Base-by-base conservation (phyloP, 2,113 vertebrate species). In the Urocolius indicus region DNA sequence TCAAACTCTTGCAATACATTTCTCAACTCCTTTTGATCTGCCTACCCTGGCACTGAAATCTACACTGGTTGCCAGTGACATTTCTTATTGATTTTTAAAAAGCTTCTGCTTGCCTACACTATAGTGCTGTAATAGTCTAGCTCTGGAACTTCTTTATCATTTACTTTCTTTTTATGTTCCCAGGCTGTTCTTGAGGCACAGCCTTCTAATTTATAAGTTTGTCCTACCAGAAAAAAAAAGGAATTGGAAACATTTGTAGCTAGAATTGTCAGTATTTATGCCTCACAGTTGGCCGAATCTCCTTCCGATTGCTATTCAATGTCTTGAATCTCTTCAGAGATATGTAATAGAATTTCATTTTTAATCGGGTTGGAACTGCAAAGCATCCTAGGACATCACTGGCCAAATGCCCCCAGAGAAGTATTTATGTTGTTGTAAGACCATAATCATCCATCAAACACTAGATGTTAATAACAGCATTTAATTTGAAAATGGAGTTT, bases 71-170 rank as follows among this genome's bases (percentile, higher is more conserved):
- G 85, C 85, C 90, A 75, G 59, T 69, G 72, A 87, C 89, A 80
- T 67, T 94, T 74, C 85, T 62, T 76, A 93, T 54, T 74, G 93
- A 96, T 94, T 96, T 90, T 93, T 94, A 93, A 93, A 90, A 96
- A 92, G 80, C 93, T 95, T 84, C 80, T 90, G 23, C 52, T 81
- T 86, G 38, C 68, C 75, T 26, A 11, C 19, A 1, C 43, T 61
- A 20, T 21, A 73, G 78, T n/a, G 36, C 63, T 75, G 22, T 22
- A 43, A 66, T 10, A 73, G 38, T 54, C 32, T n/a, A 84, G 61
- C 41, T 46, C 57, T 91, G 84, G 54, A 94, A 57, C 65, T 83
- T 69, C 84, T 92, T 61, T 63, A 72, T 54, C 26, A 34, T 85
- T 29, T 27, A 36, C 52, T 87, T 72, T 65, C 67, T 36, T 91